These are phyloP conservation scores for Alethe diademata DNA, from an alignment of 2,113 vertebrate species.

Conservation along the genomic window DNA sequence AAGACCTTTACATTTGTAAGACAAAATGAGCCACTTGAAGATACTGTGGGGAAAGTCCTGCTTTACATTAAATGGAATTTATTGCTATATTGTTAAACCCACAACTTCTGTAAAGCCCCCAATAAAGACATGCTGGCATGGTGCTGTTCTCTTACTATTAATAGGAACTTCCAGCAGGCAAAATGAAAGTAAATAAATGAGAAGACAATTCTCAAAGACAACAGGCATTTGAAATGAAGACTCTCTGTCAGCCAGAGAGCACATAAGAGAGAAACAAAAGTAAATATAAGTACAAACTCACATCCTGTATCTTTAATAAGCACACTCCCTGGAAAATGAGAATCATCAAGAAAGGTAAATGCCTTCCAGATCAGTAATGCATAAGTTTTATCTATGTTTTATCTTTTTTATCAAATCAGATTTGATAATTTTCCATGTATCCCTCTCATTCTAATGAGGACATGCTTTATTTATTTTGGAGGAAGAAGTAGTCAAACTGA, in stretches of 20 bases:
- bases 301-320: neutral
- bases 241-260: neutral
- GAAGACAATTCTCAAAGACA: neutral
- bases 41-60: neutral
- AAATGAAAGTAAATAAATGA: neutral
- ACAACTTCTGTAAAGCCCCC: neutral
- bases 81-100: neutral
- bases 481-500: neutral
- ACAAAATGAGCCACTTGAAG: slow-evolving; percentile 7
- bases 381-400: neutral
- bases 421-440: neutral
- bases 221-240: neutral
- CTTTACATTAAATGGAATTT: slow-evolving; percentile 21
- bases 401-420: neutral
- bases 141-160: neutral
- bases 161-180: neutral
- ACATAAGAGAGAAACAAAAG: neutral
- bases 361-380: neutral
- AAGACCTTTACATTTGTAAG: neutral
- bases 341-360: neutral
- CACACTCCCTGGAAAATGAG: neutral
- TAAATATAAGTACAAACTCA: neutral
- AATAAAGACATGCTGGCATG: neutral
- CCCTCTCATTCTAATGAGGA: neutral
- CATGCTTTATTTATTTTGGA: neutral